phyloP scores from a whole-genome alignment of 1,140 invertebrate species.

The Brachionus rubens region DNA sequence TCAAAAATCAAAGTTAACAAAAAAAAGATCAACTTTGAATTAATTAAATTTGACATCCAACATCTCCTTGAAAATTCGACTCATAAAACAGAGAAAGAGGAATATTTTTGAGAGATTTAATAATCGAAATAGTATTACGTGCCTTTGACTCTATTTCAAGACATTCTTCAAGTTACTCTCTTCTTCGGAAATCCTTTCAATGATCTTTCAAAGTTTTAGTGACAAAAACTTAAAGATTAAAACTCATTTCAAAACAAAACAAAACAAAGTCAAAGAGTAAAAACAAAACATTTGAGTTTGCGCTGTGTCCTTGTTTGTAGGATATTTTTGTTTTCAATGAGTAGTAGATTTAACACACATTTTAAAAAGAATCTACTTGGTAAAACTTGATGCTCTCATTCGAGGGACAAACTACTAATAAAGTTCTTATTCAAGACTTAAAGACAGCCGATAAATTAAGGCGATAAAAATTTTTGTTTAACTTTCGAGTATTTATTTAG shows the following conservation, averaged over 20 bases:
- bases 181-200: neutral
- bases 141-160: constrained; percentile 22
- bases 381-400: too few species aligned
- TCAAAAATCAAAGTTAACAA: neutral
- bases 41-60: constrained; percentile 18
- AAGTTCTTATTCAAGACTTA: neutral
- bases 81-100: too few species aligned
- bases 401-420: neutral
- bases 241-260: constrained; percentile 10
- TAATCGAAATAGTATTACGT: neutral
- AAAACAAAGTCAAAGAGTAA: neutral
- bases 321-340: neutral
- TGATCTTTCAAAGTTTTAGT: too few species aligned
- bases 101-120: too few species aligned
- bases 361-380: neutral
- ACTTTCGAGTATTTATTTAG: constrained; percentile 29
- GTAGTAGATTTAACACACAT: neutral
- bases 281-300: neutral
- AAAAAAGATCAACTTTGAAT: constrained; percentile 1
- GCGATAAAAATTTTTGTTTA: neutral
- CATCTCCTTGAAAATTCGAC: neutral
- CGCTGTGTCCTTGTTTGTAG: neutral
- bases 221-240: constrained; percentile 14
- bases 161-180: constrained; percentile 3
- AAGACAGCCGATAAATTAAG: constrained; percentile 7